Conservation (phyloP, 2,797 vertebrate genomes). For the Dromococcyx pavoninus region DNA sequence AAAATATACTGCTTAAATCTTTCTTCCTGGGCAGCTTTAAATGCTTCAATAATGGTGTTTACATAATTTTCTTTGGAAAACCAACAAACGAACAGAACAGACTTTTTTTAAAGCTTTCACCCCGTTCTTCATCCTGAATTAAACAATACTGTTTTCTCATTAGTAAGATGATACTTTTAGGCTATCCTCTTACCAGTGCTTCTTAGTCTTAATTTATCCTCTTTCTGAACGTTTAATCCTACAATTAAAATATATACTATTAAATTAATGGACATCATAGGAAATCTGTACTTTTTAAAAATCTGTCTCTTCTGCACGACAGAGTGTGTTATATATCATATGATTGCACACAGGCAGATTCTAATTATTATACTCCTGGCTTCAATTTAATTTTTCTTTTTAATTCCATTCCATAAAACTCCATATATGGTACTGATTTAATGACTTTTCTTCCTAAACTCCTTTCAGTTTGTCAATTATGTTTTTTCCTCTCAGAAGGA, state of each 20-base stretch:
- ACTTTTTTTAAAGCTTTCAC: not conserved
- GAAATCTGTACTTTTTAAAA: not conserved
- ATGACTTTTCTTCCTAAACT: not conserved
- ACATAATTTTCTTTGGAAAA: not conserved
- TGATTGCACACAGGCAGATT: not conserved
- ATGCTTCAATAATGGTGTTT: not conserved
- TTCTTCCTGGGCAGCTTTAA: not conserved
- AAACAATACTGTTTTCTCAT: constrained; percentile 12
- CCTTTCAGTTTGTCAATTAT: not conserved
- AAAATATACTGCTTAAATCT: not conserved
- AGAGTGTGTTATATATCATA: not conserved
- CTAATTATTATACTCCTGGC: not conserved
- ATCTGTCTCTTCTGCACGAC: not conserved
- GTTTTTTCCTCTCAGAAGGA: not conserved
- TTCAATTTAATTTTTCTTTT: not conserved
- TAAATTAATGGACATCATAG: not conserved
- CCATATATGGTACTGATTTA: not conserved
- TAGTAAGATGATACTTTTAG: constrained; percentile 11
- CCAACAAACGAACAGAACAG: not conserved
- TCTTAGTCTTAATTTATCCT: constrained; percentile 11
- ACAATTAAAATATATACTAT: not conserved
- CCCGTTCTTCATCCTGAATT: not conserved
- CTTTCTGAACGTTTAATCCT: constrained; percentile 9
- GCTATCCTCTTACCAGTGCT: not conserved
- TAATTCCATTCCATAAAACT: not conserved